Evolutionary conservation across 2,888 invertebrate genomes (phyloP).

Genomic region (Acleris emargana): DNA sequence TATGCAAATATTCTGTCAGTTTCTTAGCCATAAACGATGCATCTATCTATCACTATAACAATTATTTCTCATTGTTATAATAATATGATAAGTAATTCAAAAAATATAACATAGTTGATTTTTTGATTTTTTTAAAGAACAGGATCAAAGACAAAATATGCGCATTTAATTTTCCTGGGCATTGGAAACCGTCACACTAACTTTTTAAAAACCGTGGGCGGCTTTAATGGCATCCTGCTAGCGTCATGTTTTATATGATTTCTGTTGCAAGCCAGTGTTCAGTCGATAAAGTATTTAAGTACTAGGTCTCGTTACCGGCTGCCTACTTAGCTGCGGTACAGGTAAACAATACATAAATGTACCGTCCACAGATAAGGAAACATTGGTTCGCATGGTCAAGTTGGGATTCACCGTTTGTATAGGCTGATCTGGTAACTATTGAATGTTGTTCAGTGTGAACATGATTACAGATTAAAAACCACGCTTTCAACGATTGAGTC

Average conservation of each 20-base stretch:
- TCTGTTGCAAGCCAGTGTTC: conserved; percentile 20
- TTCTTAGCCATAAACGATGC: too few relatives aligned
- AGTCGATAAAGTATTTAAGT: conserved; percentile 37
- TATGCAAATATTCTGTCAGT: too few relatives aligned
- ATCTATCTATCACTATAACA: too few relatives aligned
- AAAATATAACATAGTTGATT: too few relatives aligned
- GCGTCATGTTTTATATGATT: conserved; percentile 22
- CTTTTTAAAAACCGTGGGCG: conserved; percentile 9
- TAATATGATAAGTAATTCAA: too few relatives aligned
- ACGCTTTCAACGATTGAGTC: too few relatives aligned
- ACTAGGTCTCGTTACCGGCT: conserved; percentile 47
- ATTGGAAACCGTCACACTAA: not conserved
- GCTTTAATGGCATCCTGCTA: conserved; percentile 19
- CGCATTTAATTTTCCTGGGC: not conserved
- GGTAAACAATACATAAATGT: conserved; percentile 54
- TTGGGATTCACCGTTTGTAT: too few relatives aligned
- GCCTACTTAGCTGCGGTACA: conserved; percentile 37
- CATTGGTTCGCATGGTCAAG: too few relatives aligned
- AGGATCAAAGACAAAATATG: not conserved
- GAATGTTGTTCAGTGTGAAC: too few relatives aligned
- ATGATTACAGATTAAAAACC: too few relatives aligned
- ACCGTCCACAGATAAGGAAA: conserved; percentile 40
- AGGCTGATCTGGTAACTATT: too few relatives aligned
- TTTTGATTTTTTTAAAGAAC: not conserved
- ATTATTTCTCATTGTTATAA: too few relatives aligned